Evolutionary conservation across 2,113 vertebrate species (phyloP), one percentile per base, ranked within the genome.

Genomic region (Indicator indicator): DNA sequence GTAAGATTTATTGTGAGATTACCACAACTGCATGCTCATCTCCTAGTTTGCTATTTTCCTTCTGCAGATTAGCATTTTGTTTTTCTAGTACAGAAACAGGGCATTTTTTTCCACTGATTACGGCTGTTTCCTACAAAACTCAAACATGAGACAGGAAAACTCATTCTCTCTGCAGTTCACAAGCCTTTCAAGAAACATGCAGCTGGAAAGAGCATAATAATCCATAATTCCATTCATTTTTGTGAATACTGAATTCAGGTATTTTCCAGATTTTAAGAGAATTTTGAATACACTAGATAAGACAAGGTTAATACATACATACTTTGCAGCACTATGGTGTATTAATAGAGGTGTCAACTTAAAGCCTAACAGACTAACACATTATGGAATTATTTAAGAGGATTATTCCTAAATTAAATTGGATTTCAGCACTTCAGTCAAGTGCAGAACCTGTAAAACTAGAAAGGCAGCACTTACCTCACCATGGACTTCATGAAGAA

Each of bases 401-500:
- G 26, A 33, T 55, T 83, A 64, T 46, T 77, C 33, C 28, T 64
- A 77, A 42, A 60, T 13, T 4, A 86, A 76, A 88, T 33, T 28
- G 28, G 19, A 58, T 52, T 78, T 83, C 44, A 65, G 38, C n/a
- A 58, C 81, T 63, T 89, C 64, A 56, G 0, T 72, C 23, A 77
- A 88, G 21, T 30, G 30, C 16, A 84, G 32, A 86, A 84, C 11
- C 20, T 18, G 55, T 16, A 50, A 56, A 80, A 16, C 15, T 38
- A 42, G 26, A 91, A 84, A 90, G 15, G 16, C 23, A 3, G 38
- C 48, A 96, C 97, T 59, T 36, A 98, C 99, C 98, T 98, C 97
- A 83, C 98, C 98, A 55, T 97, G 98, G 83, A 99, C 97, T 9
- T 96, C 92, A 50, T 95, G 85, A 92, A 99, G 97, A 9, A 98